A percentile compares a stretch with the other conserved stretches of the same genome.
phyloP scores from a whole-genome alignment of 2,888 invertebrate species.

The Eupsilia transversa region DNA sequence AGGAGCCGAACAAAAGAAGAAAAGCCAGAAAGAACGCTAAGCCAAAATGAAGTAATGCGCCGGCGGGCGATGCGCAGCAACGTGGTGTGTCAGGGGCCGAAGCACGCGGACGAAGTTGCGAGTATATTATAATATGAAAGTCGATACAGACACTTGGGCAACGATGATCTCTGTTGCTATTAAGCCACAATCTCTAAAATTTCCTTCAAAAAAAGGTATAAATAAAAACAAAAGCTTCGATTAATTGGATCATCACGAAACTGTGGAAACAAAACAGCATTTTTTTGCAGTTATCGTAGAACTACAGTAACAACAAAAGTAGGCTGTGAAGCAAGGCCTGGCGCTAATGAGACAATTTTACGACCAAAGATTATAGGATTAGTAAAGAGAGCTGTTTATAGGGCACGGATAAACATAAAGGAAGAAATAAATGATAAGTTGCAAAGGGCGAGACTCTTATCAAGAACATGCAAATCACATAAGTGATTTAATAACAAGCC shows the following conservation, averaged over 20 bases:
- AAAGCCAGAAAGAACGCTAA: too few relatives aligned
- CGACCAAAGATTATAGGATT: constrained; percentile 35
- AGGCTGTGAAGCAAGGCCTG: constrained; percentile 25
- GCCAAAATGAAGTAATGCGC: too few relatives aligned
- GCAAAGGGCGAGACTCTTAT: background rate
- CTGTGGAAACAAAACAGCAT: constrained; percentile 35
- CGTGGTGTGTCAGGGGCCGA: too few relatives aligned
- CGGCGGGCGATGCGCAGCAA: too few relatives aligned
- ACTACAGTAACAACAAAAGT: constrained; percentile 46
- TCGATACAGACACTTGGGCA: background rate
- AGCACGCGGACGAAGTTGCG: too few relatives aligned
- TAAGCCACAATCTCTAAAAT: constrained; percentile 24
- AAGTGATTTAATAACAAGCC: too few relatives aligned
- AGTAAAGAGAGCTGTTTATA: constrained; percentile 11
- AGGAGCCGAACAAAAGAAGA: too few relatives aligned
- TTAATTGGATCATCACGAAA: constrained; percentile 56
- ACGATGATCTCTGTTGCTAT: constrained; percentile 5
- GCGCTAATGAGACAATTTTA: constrained; percentile 36
- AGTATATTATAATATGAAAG: constrained; percentile 6
- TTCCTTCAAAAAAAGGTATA: background rate
- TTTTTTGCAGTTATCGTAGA: constrained; percentile 39
- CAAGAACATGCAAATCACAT: background rate
- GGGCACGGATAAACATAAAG: background rate
- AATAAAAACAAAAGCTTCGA: constrained; percentile 23
- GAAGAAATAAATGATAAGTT: background rate